Conservation (phyloP, 2,888 invertebrate species). For the Hyalella azteca region DNA sequence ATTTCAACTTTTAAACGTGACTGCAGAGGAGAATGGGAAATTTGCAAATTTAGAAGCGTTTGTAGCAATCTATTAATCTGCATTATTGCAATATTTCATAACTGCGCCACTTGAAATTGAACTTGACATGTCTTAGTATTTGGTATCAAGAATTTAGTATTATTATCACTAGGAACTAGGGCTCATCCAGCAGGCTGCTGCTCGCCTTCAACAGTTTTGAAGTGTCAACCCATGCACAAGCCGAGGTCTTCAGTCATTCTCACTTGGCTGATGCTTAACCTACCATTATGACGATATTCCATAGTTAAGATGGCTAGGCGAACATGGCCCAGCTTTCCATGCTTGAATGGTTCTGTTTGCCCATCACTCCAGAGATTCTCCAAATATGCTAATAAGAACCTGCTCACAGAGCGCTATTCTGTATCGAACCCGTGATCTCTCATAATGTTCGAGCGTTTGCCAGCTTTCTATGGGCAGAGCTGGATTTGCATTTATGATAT, state of each 20-base stretch:
- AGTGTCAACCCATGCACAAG: background rate
- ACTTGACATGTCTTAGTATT: too few relatives aligned
- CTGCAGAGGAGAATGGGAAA: too few relatives aligned
- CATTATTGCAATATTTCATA: too few relatives aligned
- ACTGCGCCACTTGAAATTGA: too few relatives aligned
- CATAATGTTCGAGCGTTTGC: background rate
- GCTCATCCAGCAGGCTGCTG: too few relatives aligned
- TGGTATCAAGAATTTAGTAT: too few relatives aligned
- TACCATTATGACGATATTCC: slow-evolving; percentile 1
- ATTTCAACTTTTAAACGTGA: too few relatives aligned
- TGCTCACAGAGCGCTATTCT: background rate
- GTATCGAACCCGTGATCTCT: slow-evolving; percentile 6
- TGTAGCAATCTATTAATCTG: too few relatives aligned
- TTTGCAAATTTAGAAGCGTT: too few relatives aligned
- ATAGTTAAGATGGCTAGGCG: background rate
- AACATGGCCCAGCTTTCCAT: slow-evolving; percentile 10
- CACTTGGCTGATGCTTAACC: background rate
- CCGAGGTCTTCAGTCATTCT: background rate
- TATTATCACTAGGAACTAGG: too few relatives aligned
- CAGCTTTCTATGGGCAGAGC: background rate
- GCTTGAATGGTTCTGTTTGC: slow-evolving; percentile 30
- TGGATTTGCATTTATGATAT: background rate
- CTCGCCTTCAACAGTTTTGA: too few relatives aligned
- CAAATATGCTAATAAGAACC: slow-evolving; percentile 24
- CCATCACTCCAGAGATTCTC: slow-evolving; percentile 25